phyloP scores from a whole-genome alignment of 2,888 invertebrate species.

The Pachydiplax longipennis region DNA sequence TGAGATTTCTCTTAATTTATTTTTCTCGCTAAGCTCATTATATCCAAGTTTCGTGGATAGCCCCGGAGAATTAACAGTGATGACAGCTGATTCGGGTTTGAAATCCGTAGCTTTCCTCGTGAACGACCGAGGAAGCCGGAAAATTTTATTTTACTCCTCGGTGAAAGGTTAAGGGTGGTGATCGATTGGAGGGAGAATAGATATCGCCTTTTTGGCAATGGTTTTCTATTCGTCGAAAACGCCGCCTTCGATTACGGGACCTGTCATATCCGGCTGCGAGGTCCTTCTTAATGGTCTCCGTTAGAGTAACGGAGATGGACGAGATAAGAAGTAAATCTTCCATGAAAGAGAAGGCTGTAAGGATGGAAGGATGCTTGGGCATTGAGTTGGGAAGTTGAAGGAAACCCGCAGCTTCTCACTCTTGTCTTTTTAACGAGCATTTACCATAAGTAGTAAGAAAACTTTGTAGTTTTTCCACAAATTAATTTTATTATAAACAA shows the following conservation, averaged over 20 bases:
- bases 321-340: background rate
- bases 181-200: background rate
- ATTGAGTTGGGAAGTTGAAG: background rate
- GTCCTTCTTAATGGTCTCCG: background rate
- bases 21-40: no score
- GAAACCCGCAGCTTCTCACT: background rate
- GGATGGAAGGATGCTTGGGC: background rate
- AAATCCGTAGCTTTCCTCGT: background rate
- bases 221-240: background rate
- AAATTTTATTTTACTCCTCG: background rate
- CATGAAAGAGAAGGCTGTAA: background rate
- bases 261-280: background rate
- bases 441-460: no score
- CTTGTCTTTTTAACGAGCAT: no score
- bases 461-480: no score
- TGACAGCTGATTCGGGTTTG: no score
- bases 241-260: background rate
- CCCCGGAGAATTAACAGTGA: no score
- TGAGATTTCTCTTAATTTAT: no score
- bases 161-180: background rate
- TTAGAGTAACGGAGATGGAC: background rate
- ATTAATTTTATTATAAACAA: no score
- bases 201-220: background rate
- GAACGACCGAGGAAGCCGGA: background rate
- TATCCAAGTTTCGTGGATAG: no score